Percentiles rank a stretch among this genome's conserved stretches.
Conservation (phyloP, 2,888 invertebrate species). For the Liposcelis brunnea region DNA sequence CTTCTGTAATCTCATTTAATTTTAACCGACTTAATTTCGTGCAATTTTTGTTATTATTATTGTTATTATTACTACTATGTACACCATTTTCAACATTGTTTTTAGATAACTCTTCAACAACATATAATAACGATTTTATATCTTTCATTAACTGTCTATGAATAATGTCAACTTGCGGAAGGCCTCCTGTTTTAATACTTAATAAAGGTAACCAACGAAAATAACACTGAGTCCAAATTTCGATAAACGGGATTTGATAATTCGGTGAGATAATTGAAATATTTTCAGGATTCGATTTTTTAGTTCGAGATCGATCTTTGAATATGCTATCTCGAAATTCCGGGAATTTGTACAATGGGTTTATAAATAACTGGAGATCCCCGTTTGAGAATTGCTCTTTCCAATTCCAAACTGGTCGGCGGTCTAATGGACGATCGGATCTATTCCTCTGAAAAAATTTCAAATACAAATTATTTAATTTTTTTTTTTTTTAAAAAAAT, state of each 20-base stretch:
- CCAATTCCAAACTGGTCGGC: conserved; percentile 82
- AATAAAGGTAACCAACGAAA: conserved; percentile 33
- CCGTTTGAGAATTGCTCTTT: conserved; percentile 66
- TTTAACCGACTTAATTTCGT: too few species aligned
- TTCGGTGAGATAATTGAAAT: conserved; percentile 27
- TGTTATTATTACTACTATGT: too few species aligned
- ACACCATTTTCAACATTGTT: too few species aligned
- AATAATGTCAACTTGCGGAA: conserved; percentile 16
- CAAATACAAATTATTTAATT: conserved; percentile 1
- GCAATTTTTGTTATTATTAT: too few species aligned
- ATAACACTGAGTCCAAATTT: conserved; percentile 79
- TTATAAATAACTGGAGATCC: conserved; percentile 66
- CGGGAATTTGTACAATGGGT: conserved; percentile 49
- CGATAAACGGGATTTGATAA: conserved; percentile 36
- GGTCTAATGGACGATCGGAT: conserved; percentile 22
- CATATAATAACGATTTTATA: not conserved
- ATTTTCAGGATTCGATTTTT: conserved; percentile 22
- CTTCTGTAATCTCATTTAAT: too few species aligned
- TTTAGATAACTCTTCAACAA: too few species aligned
- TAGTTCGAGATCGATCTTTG: conserved; percentile 13
- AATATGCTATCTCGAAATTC: conserved; percentile 9
- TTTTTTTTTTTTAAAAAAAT: not conserved
- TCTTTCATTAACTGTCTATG: conserved; percentile 23
- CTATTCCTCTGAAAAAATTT: conserved; percentile 3
- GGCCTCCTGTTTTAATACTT: conserved; percentile 1